phyloP scores from a whole-genome alignment of 2,797 vertebrate species.

The Moxostoma hubbsi region DNA sequence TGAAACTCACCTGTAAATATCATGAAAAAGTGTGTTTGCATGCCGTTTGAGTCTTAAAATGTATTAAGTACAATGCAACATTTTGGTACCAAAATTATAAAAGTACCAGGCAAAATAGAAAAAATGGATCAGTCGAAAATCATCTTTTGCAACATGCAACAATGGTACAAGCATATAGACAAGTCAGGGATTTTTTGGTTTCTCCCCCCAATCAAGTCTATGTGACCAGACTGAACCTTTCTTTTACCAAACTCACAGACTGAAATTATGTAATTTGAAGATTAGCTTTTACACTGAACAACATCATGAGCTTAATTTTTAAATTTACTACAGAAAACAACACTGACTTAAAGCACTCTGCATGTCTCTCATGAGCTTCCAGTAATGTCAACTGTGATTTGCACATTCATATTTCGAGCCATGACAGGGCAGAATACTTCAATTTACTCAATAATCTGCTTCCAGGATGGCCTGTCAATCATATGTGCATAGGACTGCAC shows the following conservation, averaged over 20 bases:
- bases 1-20: neutral
- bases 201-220: neutral
- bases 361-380: conserved; percentile 5
- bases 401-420: conserved; percentile 20
- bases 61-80: neutral
- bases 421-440: neutral
- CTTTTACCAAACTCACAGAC: conserved; percentile 12
- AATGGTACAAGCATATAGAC: neutral
- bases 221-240: neutral
- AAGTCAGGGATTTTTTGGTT: neutral
- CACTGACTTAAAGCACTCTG: neutral
- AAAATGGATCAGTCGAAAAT: neutral
- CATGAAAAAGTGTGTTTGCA: neutral
- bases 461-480: conserved; percentile 2
- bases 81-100: neutral
- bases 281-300: conserved; percentile 3
- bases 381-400: conserved; percentile 24
- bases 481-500: neutral
- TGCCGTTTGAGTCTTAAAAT: neutral
- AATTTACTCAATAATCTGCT: conserved; percentile 7
- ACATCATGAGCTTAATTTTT: conserved; percentile 9
- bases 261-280: conserved; percentile 28
- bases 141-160: neutral
- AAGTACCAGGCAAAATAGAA: neutral
- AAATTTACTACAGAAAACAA: conserved; percentile 21